Percentiles rank a stretch among this genome's conserved stretches.
Conservation (phyloP, 2,797 vertebrate species). For the Mastacembelus armatus region DNA sequence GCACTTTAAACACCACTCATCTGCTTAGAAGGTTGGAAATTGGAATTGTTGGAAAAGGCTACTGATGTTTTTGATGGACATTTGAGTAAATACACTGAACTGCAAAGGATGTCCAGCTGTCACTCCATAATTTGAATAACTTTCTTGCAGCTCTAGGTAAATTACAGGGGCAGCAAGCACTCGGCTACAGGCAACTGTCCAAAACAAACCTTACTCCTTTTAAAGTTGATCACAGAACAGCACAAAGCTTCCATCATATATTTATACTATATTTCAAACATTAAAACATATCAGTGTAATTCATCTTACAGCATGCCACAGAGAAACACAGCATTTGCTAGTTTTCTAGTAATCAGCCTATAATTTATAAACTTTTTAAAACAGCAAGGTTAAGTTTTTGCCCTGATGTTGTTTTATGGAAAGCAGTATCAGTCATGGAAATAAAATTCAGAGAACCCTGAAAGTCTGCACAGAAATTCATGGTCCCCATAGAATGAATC, state of each 20-base stretch:
- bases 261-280: constrained; percentile 28
- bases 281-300: not conserved
- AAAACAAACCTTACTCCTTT: constrained; percentile 35
- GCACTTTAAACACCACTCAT: constrained; percentile 30
- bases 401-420: too few relatives aligned
- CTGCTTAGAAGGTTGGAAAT: constrained; percentile 11
- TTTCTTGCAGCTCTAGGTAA: constrained; percentile 34
- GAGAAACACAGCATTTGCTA: not conserved
- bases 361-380: not conserved
- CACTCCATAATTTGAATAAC: constrained; percentile 26
- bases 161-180: constrained; percentile 29
- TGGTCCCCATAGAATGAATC: not conserved
- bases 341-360: not conserved
- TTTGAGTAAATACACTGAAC: too few relatives aligned
- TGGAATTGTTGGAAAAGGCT: constrained; percentile 16
- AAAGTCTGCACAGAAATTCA: not conserved
- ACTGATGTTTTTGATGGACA: not conserved
- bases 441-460: not conserved
- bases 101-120: constrained; percentile 29
- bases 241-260: constrained; percentile 43
- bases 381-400: constrained; percentile 1
- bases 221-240: constrained; percentile 31
- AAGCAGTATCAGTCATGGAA: too few relatives aligned
- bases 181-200: constrained; percentile 30
- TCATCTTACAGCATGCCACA: not conserved